Evolutionary conservation across 2,888 invertebrate genomes (phyloP).

Genomic region (Pemphredon lugubris): DNA sequence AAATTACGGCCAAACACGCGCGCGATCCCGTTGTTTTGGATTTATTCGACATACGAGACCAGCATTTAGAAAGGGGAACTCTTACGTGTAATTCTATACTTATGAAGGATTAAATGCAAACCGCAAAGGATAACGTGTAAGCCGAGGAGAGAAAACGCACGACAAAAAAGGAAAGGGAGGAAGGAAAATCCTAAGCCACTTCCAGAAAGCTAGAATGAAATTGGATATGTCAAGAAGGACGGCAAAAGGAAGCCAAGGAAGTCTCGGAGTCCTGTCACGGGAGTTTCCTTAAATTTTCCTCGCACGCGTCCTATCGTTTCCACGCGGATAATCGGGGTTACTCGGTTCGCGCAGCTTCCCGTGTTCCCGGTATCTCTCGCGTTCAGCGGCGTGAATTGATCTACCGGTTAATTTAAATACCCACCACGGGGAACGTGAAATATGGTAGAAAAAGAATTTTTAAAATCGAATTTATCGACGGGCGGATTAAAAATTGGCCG

Average conservation of each 20-base stretch:
- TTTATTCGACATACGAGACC: too few species aligned
- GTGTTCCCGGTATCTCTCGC: too few species aligned
- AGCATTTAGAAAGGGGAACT: too few species aligned
- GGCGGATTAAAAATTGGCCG: too few species aligned
- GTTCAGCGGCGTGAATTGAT: too few species aligned
- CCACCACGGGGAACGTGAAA: not conserved
- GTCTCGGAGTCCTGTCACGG: conserved; percentile 46
- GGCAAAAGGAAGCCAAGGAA: conserved; percentile 30
- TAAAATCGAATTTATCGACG: too few species aligned
- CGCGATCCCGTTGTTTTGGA: not conserved
- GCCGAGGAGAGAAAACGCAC: conserved; percentile 41
- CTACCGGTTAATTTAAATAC: not conserved
- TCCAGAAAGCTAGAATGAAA: conserved; percentile 44
- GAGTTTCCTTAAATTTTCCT: conserved; percentile 42
- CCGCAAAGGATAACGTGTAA: conserved; percentile 39
- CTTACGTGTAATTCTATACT: too few species aligned
- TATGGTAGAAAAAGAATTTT: too few species aligned
- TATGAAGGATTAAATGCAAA: conserved; percentile 38
- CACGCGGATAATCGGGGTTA: too few species aligned
- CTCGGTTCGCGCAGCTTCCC: too few species aligned
- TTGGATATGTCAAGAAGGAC: conserved; percentile 51
- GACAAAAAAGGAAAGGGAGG: conserved; percentile 14
- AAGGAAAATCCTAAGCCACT: conserved; percentile 49
- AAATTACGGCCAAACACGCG: conserved; percentile 8
- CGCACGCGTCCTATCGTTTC: conserved; percentile 31